phyloP scores from a whole-genome alignment of 2,888 invertebrate species.

The Andricus curvator region DNA sequence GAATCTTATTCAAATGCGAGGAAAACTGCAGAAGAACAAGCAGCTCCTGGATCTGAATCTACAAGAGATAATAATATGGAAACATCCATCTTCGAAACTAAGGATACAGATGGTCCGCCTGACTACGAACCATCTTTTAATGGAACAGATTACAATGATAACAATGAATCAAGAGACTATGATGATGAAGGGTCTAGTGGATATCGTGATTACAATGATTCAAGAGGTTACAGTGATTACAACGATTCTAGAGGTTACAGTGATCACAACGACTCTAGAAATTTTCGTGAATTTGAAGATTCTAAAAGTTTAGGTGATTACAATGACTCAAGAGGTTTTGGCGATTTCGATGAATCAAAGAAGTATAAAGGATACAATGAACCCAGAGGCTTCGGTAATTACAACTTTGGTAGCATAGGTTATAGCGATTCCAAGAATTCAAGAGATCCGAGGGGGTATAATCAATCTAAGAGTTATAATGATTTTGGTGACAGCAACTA shows the following conservation, averaged over 20 bases:
- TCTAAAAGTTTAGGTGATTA: background rate
- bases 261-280: background rate
- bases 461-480: background rate
- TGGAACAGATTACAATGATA: background rate
- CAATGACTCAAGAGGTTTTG: background rate
- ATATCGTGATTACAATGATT: background rate
- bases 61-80: constrained; percentile 49
- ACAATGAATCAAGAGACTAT: constrained; percentile 13
- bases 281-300: background rate
- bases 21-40: constrained; percentile 63
- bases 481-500: background rate
- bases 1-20: constrained; percentile 69
- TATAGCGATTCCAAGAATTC: constrained; percentile 1
- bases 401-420: background rate
- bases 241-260: background rate
- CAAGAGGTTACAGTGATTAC: background rate
- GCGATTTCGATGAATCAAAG: background rate
- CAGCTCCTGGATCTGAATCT: constrained; percentile 60
- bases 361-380: background rate
- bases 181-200: constrained; percentile 19
- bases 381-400: background rate
- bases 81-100: constrained; percentile 14
- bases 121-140: background rate
- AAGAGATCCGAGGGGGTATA: background rate
- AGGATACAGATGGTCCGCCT: constrained; percentile 26